Evolutionary conservation across 2,888 invertebrate species (phyloP), one percentile per base, ranked within the genome.

Genomic region (Caenorhabditis angaria): DNA sequence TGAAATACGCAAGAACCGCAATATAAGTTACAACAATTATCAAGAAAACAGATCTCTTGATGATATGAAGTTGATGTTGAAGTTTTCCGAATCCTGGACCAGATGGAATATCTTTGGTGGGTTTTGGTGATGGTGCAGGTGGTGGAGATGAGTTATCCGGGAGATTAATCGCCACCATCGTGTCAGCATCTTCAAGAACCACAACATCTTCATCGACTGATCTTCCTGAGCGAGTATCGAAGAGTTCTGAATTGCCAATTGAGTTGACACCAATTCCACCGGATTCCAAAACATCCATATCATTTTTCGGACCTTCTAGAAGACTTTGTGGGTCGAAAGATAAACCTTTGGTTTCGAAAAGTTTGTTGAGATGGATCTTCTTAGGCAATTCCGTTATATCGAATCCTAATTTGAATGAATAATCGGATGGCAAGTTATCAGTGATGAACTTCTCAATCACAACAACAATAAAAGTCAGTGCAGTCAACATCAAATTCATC

Each of bases 321-420:
- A 54, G 27, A 27, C 12, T 14, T 56, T 83, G 83, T 6, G 85
- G 85, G 61, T 85, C 85, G 62, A 85, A 85, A 6, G 84, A 82
- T 29, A 85, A 65, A 50, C 82, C 84, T 47, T 81, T 69, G 22
- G 67, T 58, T 29, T 72, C 61, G 68, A 84, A 84, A 25, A 81
- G 56, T 18, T 29, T 32, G 10, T 58, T 59, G 5, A 73, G 32
- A 27, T 66, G 62, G n/a, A 65, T 8, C 14, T 57, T 48, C 35
- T 66, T 66, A 5, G 69, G 69, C 12, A 73, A 51, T 28, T 60
- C 65, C 0, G 68, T 59, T 8, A 73, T 62, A 50, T 73, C 65
- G 5, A 68, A 47, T 54, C 65, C 68, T 24, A 68, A 32, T 5
- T 65, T 55, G 29, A 73, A 25, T n/a, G 27, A 22, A 51, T 27